phyloP scores from a whole-genome alignment of 2,888 invertebrate genomes.

The Parasteatoda lunata region DNA sequence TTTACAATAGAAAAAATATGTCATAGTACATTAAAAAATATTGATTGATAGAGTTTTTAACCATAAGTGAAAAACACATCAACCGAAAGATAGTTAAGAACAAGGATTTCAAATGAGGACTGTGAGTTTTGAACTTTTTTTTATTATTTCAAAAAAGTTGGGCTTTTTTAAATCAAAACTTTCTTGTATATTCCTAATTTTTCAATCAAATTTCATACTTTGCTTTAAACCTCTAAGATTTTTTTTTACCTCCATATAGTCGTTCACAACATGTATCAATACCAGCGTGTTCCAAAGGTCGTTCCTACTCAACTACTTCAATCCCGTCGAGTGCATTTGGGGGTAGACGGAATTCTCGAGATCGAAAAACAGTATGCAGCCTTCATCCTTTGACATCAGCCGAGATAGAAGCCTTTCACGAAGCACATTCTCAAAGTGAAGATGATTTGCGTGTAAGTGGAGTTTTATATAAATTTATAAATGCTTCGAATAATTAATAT shows the following conservation, averaged over 20 bases:
- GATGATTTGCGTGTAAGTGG: constrained; percentile 49
- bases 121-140: too few species aligned
- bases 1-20: too few species aligned
- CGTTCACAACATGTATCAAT: constrained; percentile 57
- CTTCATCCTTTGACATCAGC: constrained; percentile 72
- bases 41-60: too few species aligned
- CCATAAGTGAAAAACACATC: too few species aligned
- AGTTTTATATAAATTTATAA: neutral
- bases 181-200: too few species aligned
- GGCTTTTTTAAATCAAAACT: too few species aligned
- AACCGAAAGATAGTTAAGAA: too few species aligned
- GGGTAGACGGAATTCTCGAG: constrained; percentile 71
- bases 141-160: too few species aligned
- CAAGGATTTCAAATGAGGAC: too few species aligned
- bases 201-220: too few species aligned
- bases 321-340: constrained; percentile 70
- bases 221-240: too few species aligned
- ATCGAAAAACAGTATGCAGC: constrained; percentile 73
- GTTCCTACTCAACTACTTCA: constrained; percentile 73
- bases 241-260: neutral
- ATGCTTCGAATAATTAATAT: neutral
- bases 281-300: constrained; percentile 72
- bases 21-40: too few species aligned
- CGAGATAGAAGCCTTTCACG: constrained; percentile 67
- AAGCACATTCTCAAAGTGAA: constrained; percentile 41